Conservation (phyloP, 2,888 invertebrate species). For the Eristalis pertinax region DNA sequence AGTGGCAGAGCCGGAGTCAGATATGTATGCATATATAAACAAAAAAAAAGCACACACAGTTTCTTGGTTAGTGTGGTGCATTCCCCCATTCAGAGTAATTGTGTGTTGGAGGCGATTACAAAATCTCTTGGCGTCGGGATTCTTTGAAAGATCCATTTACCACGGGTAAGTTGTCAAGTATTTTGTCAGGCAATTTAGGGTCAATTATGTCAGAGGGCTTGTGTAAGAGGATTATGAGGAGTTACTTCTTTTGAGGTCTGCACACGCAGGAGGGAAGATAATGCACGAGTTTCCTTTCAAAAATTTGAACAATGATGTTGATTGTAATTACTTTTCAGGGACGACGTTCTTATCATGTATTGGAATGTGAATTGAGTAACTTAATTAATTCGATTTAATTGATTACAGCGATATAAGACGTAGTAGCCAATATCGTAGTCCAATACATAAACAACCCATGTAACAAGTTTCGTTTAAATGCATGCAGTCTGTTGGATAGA, state of each 20-base stretch:
- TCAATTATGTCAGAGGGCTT: conserved; percentile 45
- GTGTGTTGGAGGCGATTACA: conserved; percentile 40
- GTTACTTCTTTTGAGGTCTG: background rate
- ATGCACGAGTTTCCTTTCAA: background rate
- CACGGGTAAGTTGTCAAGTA: conserved; percentile 40
- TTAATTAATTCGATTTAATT: too few species aligned
- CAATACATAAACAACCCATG: too few species aligned
- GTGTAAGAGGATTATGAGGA: conserved; percentile 24
- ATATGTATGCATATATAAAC: background rate
- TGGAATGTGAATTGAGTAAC: background rate
- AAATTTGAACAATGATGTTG: background rate
- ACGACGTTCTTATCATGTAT: background rate
- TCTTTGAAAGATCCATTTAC: conserved; percentile 41
- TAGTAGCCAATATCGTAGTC: too few species aligned
- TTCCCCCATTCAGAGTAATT: conserved; percentile 3
- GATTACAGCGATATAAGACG: too few species aligned
- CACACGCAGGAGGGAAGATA: background rate
- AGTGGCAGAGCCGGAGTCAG: conserved; percentile 2
- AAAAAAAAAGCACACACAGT: background rate
- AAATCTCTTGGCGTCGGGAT: conserved; percentile 44
- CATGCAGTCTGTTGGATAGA: too few species aligned
- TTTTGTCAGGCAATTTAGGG: conserved; percentile 42
- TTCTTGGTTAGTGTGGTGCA: background rate
- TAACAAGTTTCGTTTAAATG: too few species aligned
- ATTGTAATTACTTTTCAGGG: background rate